Base-by-base conservation (phyloP, 1,140 invertebrate genomes). In the Armadillidium nasatum region DNA sequence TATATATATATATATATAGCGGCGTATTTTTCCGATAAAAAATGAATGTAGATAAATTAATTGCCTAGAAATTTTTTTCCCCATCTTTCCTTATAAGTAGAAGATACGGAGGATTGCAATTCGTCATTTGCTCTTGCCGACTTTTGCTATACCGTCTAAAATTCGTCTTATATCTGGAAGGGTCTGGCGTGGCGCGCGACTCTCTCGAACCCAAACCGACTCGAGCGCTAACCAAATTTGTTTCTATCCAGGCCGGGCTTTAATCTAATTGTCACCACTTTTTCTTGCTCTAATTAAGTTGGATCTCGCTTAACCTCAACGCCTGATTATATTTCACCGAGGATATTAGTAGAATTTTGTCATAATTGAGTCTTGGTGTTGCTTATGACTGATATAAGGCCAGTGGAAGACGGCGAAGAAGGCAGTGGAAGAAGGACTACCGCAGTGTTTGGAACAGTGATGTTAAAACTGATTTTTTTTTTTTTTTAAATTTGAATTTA, bases 341-440 rank as follows among this genome's bases (percentile, higher is more conserved):
- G 75, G 79, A 78, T 80, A 80, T 80, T 78, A 80, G 74, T 76
- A 78, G 74, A 80, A 80, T 80, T 80, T 80, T 77, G 79, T 80
- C 79, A 80, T 80, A 80, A 80, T 80, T 80, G 79, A 80, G 76
- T 74, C 79, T 21, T 74, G 76, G 76, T 67, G 67, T 54, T 72
- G 77, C 74, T 80, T 80, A 80, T 80, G 79, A 80, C 74, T 77
- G 76, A 80, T 80, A 80, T 80, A 80, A 80, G 79, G 76, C 70
- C 70, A 46, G 76, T 21, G 71, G 74, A 78, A 78, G 76, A 78
- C 76, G 72, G 68, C 69, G 76, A 66, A 45, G 60, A 67, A 33
- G 69, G 54, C 77, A 80, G 79, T 80, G 45, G 44, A 73, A 60
- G 73, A 70, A 74, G 60, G 76, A 46, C 75, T 73, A 43, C 71